Percentiles rank a stretch among this genome's conserved stretches.
Evolutionary conservation across 2,797 vertebrate genomes (phyloP).

Genomic region (Salarias fasciatus): DNA sequence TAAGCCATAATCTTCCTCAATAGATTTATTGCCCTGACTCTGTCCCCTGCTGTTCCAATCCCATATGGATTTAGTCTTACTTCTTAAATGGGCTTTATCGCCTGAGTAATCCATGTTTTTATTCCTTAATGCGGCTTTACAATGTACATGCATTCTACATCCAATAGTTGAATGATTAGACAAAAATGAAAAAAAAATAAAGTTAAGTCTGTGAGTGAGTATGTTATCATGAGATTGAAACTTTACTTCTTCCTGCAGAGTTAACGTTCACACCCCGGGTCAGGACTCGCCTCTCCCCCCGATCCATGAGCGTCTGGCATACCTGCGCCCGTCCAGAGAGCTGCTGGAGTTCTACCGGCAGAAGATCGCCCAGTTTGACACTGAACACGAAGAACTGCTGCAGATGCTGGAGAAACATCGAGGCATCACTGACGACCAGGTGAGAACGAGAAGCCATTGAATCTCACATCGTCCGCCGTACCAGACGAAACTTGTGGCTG

Average conservation of each 20-base stretch:
- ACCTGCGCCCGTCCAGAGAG: conserved; percentile 89
- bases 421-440: conserved; percentile 88
- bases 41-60: conserved; percentile 15
- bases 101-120: conserved; percentile 5
- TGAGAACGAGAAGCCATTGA: conserved; percentile 28
- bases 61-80: conserved; percentile 12
- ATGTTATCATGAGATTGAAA: too few species aligned
- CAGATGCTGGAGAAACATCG: conserved; percentile 90
- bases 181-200: background rate
- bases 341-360: conserved; percentile 92
- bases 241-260: conserved; percentile 27
- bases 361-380: conserved; percentile 91
- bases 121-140: background rate
- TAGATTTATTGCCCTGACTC: conserved; percentile 28
- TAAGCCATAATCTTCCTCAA: conserved; percentile 22
- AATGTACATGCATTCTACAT: too few species aligned
- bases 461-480: background rate
- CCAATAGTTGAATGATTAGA: background rate
- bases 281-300: conserved; percentile 88
- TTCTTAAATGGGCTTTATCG: conserved; percentile 11
- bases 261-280: conserved; percentile 31
- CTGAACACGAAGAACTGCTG: conserved; percentile 89
- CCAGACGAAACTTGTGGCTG: background rate
- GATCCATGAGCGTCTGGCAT: conserved; percentile 85
- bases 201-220: too few species aligned